These are phyloP conservation scores for Lycophotia porphyrea DNA, from an alignment of 2,888 invertebrate species.

Conservation along the genomic window DNA sequence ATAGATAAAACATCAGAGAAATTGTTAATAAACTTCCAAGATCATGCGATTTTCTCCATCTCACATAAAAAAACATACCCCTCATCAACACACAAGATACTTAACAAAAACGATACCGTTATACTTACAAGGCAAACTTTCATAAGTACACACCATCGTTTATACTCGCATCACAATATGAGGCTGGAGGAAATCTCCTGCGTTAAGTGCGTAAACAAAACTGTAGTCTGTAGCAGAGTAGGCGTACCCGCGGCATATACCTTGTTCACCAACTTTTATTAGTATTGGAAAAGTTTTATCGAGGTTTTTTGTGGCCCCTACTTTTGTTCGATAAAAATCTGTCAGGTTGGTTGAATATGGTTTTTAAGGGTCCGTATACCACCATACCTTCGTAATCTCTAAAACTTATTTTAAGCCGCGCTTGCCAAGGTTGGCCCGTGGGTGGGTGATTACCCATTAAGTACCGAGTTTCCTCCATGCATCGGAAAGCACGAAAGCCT, in stretches of 20 bases:
- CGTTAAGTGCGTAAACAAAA: conserved; percentile 62
- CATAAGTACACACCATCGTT: conserved; percentile 35
- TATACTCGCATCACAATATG: conserved; percentile 49
- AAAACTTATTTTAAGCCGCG: background rate
- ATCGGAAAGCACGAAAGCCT: background rate
- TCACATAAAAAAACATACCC: conserved; percentile 4
- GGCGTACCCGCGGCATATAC: conserved; percentile 44
- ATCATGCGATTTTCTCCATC: background rate
- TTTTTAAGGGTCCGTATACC: conserved; percentile 11
- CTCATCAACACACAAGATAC: conserved; percentile 10
- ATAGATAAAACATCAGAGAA: background rate
- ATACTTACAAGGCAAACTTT: conserved; percentile 33
- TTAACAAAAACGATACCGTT: conserved; percentile 40
- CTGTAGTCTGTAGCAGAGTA: conserved; percentile 25
- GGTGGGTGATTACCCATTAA: background rate
- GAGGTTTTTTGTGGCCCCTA: conserved; percentile 66
- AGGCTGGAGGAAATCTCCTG: conserved; percentile 45
- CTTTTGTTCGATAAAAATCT: conserved; percentile 70
- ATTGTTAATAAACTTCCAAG: background rate
- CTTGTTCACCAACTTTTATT: conserved; percentile 73
- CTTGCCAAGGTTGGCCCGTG: no score
- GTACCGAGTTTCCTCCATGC: background rate
- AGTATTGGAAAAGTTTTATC: conserved; percentile 76
- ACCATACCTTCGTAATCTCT: background rate
- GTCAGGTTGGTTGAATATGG: conserved; percentile 19